Percentiles rank a stretch among this genome's conserved stretches.
phyloP scores from a whole-genome alignment of 2,888 invertebrate species.

The Halocaridina rubra region DNA sequence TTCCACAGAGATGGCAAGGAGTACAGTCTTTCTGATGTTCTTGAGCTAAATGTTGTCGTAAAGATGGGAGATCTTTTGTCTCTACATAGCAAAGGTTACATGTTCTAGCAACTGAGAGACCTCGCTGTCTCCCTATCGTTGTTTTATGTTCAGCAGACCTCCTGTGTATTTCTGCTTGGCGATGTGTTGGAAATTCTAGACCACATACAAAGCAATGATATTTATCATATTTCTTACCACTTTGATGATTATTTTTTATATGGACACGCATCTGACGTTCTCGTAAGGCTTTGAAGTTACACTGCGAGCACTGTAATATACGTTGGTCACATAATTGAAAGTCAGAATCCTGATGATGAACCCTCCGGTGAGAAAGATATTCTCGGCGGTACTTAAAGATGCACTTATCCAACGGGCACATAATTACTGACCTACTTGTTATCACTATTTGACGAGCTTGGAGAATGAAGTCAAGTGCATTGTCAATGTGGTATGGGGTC shows the following conservation, averaged over 20 bases:
- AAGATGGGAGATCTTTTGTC: slow-evolving; percentile 25
- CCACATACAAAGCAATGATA: slow-evolving; percentile 61
- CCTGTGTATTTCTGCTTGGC: slow-evolving; percentile 51
- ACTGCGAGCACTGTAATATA: slow-evolving; percentile 45
- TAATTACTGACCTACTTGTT: slow-evolving; percentile 11
- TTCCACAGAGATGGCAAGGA: slow-evolving; percentile 57
- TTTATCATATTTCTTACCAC: not conserved
- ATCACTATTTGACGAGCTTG: slow-evolving; percentile 46
- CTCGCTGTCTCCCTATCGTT: slow-evolving; percentile 39
- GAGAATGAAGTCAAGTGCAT: slow-evolving; percentile 36
- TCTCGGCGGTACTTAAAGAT: slow-evolving; percentile 42
- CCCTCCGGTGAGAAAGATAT: slow-evolving; percentile 45
- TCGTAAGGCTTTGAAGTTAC: slow-evolving; percentile 32
- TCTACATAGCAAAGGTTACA: slow-evolving; percentile 55
- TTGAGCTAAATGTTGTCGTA: slow-evolving; percentile 45
- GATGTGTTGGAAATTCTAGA: slow-evolving; percentile 34
- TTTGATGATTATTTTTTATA: slow-evolving; percentile 33
- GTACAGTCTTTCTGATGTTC: slow-evolving; percentile 52
- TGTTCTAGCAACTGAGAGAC: slow-evolving; percentile 26
- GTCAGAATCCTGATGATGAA: slow-evolving; percentile 45
- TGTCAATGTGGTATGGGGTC: slow-evolving; percentile 46
- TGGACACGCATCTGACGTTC: slow-evolving; percentile 46
- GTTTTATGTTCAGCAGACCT: slow-evolving; percentile 53
- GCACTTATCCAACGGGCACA: slow-evolving; percentile 42
- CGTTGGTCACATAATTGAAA: slow-evolving; percentile 47